Evolutionary conservation across 1,140 invertebrate genomes (phyloP).

Genomic region (Heterodera carotae): DNA sequence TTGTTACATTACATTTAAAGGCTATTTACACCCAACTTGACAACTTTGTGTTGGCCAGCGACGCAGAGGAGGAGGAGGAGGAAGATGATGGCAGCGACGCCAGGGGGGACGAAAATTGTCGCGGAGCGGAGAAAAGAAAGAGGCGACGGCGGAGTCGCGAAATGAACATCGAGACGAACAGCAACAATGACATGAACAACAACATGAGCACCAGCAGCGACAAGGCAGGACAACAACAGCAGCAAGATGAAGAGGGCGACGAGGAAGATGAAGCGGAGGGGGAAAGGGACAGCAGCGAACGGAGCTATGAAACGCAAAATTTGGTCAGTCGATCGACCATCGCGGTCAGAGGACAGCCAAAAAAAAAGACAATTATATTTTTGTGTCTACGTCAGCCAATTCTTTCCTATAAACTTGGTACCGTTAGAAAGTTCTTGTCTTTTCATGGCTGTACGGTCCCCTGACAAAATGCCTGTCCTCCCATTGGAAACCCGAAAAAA

Average conservation of each 20-base stretch:
- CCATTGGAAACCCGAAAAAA: too few species aligned
- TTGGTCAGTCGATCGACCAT: conserved; percentile 42
- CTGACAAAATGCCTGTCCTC: too few species aligned
- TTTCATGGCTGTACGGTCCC: too few species aligned
- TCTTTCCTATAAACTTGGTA: too few species aligned
- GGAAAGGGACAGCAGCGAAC: conserved; percentile 36
- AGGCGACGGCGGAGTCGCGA: too few species aligned
- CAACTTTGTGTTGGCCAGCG: not conserved
- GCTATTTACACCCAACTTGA: conserved; percentile 1
- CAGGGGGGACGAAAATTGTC: not conserved
- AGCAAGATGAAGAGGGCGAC: conserved; percentile 7
- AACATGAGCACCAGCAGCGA: not conserved
- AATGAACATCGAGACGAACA: too few species aligned
- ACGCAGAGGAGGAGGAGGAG: not conserved
- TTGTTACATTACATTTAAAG: not conserved
- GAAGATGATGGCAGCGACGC: conserved; percentile 12
- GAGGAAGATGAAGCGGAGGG: conserved; percentile 34
- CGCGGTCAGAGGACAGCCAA: too few species aligned
- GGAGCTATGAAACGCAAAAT: conserved; percentile 46
- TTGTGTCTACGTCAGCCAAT: too few species aligned
- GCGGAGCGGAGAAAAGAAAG: too few species aligned
- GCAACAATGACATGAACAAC: not conserved
- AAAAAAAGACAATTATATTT: too few species aligned
- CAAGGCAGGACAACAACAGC: not conserved
- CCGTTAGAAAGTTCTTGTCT: too few species aligned